Base-by-base conservation (phyloP, 2,888 invertebrate species). In the Glomeris marginata region DNA sequence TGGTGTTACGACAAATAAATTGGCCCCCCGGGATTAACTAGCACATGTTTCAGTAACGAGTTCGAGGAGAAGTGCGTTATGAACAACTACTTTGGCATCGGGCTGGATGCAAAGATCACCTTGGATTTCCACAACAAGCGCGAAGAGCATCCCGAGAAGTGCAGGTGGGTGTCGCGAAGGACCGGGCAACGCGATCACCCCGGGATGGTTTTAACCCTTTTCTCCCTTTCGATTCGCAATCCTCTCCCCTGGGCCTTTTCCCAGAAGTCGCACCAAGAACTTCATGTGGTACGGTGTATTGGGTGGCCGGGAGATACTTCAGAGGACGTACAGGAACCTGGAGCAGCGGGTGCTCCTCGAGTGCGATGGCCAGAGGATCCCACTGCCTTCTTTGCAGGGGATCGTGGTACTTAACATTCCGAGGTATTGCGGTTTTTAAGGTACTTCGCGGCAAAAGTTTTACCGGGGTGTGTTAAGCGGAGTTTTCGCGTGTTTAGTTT, bases 71-170 rank as follows among this genome's bases (percentile, higher is more conserved):
- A 84, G 58, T 90, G 90, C 61, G 92, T 94, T 1, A 95, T 97
- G 95, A 97, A 95, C 69, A 97, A 97, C 66, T 97, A 97, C 66
- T 95, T 95, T 65, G 95, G 95, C 0, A 95, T 97, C 61, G 95
- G 95, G 1, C 86, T 97, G 55, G 95, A 97, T 70, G 95, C 95
- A 0, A 95, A 97, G 69, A 94, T 97, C 49, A 86, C 92, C 0
- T 70, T 95, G 41, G 95, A 95, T 65, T 97, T 97, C 65, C 94
- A 95, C 67, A 86, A 91, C 63, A 95, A 94, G 67, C 76, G 95
- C 33, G 94, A 95, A 64, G 92, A 92, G 61, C 91, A 94, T 68
- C 94, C 95, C 0, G 92, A 95, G 63, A 94, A 94, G 65, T 94
- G 91, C 66, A 73, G 90, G 55, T 65, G 43, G 51, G 46, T 52